A percentile compares a stretch with the other conserved stretches of the same genome.
These are phyloP conservation scores for Athene cunicularia DNA, from an alignment of 2,113 vertebrate species.

Conservation along the genomic window DNA sequence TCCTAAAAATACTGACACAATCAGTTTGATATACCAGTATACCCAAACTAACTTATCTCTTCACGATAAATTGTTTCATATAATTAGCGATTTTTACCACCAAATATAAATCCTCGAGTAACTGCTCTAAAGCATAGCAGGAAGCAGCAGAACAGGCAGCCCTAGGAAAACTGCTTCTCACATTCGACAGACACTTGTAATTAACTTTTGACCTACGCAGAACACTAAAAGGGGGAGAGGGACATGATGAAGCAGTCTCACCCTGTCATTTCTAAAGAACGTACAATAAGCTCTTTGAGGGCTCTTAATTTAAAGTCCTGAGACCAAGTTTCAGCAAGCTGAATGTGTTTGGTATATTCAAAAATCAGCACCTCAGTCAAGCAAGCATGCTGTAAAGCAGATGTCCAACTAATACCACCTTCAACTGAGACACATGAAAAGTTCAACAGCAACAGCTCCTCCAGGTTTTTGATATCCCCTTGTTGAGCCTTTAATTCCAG, in stretches of 20 bases:
- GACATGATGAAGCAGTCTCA: not conserved
- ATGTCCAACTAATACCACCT: not conserved
- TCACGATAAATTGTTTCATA: not conserved
- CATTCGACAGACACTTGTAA: not conserved
- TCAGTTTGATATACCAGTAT: not conserved
- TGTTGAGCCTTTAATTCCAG: not conserved
- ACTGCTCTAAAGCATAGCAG: not conserved
- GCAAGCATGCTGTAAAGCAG: not conserved
- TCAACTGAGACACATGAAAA: not conserved
- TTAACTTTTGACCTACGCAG: not conserved
- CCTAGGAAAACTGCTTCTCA: not conserved
- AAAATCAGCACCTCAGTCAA: not conserved
- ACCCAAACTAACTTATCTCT: not conserved
- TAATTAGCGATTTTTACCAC: not conserved
- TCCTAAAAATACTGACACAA: not conserved
- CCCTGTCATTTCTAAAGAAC: not conserved
- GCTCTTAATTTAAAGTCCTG: not conserved
- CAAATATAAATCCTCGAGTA: not conserved
- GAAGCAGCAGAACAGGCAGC: not conserved
- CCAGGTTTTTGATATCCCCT: not conserved
- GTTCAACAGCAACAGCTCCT: not conserved
- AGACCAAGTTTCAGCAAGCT: not conserved
- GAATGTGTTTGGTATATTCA: not conserved
- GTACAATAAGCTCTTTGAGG: not conserved
- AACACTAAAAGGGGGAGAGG: not conserved